Conservation (phyloP, 2,797 vertebrate genomes). For the Chaetodon trifasciatus region DNA sequence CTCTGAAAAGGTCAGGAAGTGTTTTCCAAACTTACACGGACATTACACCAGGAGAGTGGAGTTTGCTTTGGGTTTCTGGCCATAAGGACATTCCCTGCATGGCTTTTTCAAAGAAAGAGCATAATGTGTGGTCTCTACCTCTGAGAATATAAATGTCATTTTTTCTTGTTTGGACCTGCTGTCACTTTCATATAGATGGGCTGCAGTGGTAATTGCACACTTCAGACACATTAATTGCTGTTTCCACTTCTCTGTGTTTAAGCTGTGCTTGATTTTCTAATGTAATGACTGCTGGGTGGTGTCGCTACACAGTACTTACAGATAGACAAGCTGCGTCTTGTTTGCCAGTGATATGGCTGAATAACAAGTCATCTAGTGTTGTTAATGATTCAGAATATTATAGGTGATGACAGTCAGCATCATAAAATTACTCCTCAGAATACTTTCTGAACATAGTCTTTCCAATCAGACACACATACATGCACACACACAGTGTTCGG, state of each 20-base stretch:
- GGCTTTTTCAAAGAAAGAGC: conserved; percentile 5
- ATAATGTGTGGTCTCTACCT: not conserved
- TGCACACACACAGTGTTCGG: too few species aligned
- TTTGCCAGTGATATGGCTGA: not conserved
- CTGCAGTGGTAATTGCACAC: conserved; percentile 34
- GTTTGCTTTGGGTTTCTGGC: not conserved
- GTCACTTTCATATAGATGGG: conserved; percentile 22
- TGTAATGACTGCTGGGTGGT: conserved; percentile 22
- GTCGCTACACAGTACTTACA: not conserved
- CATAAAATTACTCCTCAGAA: not conserved
- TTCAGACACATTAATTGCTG: conserved; percentile 27
- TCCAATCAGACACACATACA: not conserved
- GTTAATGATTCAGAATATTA: conserved; percentile 2
- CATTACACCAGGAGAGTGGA: not conserved
- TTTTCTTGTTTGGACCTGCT: conserved; percentile 25
- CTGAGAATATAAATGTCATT: conserved; percentile 1
- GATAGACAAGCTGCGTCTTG: conserved; percentile 11
- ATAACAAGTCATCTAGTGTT: not conserved
- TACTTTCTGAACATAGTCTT: not conserved
- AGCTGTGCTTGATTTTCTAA: conserved; percentile 25
- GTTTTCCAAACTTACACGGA: not conserved
- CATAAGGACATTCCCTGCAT: conserved; percentile 2
- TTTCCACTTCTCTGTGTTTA: conserved; percentile 10
- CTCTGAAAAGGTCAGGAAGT: conserved; percentile 62
- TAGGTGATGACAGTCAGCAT: not conserved